These are phyloP conservation scores for Enteromius anoplus DNA, from an alignment of 2,797 vertebrate species.

Conservation along the genomic window DNA sequence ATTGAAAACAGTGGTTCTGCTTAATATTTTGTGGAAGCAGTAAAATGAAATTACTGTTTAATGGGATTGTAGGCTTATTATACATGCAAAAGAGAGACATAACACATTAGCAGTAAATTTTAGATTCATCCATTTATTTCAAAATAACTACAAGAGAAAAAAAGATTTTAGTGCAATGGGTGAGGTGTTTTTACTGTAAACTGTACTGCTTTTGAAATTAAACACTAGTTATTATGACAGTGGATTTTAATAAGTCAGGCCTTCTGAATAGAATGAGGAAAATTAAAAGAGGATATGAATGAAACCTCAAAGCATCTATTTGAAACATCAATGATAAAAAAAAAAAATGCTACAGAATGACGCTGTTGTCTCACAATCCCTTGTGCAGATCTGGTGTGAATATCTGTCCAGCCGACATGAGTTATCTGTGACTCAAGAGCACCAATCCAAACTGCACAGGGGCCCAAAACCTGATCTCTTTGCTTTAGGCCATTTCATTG, in stretches of 20 bases:
- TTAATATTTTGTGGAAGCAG: not conserved
- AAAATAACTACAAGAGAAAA: not conserved
- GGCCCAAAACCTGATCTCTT: constrained; percentile 59
- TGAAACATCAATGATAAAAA: constrained; percentile 20
- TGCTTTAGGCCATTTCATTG: constrained; percentile 25
- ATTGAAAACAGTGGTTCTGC: no score
- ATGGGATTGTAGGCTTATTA: no score
- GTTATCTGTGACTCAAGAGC: constrained; percentile 47
- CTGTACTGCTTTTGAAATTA: not conserved
- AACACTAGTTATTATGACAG: constrained; percentile 29
- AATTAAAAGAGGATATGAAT: constrained; percentile 29
- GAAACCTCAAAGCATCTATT: constrained; percentile 31
- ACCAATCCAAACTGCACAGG: constrained; percentile 49
- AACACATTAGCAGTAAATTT: no score
- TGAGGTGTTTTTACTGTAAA: not conserved
- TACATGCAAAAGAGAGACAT: no score
- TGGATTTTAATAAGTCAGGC: constrained; percentile 9
- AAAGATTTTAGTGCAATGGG: not conserved
- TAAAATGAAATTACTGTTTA: not conserved
- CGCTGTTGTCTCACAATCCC: not conserved
- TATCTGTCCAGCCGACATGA: constrained; percentile 18
- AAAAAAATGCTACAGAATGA: not conserved
- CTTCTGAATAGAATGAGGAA: no score
- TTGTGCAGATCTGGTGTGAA: not conserved
- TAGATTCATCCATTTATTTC: not conserved